Evolutionary conservation across 53 echinoderm and acorn worm genomes (phyloP), one percentile per base, ranked within the genome.

Genomic region (Hippasteria phrygiana): DNA sequence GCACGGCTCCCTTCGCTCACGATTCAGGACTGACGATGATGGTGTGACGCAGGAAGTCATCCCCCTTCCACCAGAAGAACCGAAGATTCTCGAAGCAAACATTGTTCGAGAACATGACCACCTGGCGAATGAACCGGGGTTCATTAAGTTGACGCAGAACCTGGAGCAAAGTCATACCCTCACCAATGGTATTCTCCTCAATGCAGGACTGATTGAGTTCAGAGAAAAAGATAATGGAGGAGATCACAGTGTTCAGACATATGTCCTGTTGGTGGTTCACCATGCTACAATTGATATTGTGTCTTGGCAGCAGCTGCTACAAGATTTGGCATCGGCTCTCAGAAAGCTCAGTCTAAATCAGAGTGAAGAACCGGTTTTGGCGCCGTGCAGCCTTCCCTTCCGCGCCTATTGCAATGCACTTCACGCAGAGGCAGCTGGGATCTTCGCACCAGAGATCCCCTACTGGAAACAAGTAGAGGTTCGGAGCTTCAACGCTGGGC

Each of bases 1-100:
- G n/a, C 80, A 80, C 35, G 80, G 62, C 6, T 80, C 80, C 12
- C 80, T 80, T 59, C 80, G 80, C 46, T 80, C 80, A 59, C 27
- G 38, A 18, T 80, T 80, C n/a, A 6, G 27, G 9, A n/a, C 51
- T 3, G 17, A 47, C 22, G 80, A 33, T 59, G 80, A 53, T 20
- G 51, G 51, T 24, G 80, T 53, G 7, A 31, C 29, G 18, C 80
- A 80, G 80, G 14, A 32, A n/a, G 31, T 80, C 31, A 11, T 9
- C 22, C 56, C 62, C 22, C 59, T 80, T 62, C 28, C 6, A 80
- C 56, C 80, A 55, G 51, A 54, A 24, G 80, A 80, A 59, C 80
- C 80, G 26, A 27, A 59, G 28, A 38, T 80, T 12, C 5, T 80
- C 7, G 62, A 80, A 27, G 59, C 51, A 18, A 53, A 22, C 16